Conservation (phyloP, 1,140 invertebrate species). For the Drosophila watanabei region DNA sequence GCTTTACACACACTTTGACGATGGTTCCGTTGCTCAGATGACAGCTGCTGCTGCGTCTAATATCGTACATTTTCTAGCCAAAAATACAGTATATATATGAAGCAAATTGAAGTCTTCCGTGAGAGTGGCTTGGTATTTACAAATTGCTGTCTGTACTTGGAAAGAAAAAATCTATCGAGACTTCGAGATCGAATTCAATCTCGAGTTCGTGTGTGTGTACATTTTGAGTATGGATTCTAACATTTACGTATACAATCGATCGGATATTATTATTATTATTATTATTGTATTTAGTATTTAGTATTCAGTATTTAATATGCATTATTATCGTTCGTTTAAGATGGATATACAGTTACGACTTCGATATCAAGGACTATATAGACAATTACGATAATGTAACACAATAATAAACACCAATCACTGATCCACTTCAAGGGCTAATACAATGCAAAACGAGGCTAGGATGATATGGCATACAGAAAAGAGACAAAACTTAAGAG, state of each 20-base stretch:
- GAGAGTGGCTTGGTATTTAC: conserved; percentile 48
- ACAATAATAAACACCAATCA: conserved; percentile 84
- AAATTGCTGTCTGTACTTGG: conserved; percentile 58
- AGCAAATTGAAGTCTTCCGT: conserved; percentile 55
- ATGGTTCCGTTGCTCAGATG: conserved; percentile 31
- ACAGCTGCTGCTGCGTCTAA: conserved; percentile 35
- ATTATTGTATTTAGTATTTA: conserved; percentile 34
- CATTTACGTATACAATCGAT: conserved; percentile 64
- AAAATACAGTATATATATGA: conserved; percentile 34
- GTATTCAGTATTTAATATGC: conserved; percentile 58
- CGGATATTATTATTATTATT: conserved; percentile 57
- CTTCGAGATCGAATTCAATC: conserved; percentile 6
- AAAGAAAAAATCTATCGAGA: conserved; percentile 37
- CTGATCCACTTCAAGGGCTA: conserved; percentile 80
- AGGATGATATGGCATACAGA: conserved; percentile 73
- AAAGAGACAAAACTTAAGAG: conserved; percentile 54
- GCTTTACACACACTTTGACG: conserved; percentile 60
- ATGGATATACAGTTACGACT: conserved; percentile 71
- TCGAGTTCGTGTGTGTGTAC: conserved; percentile 59
- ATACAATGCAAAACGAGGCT: conserved; percentile 73
- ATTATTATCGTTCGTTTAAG: conserved; percentile 72
- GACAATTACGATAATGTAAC: conserved; percentile 81
- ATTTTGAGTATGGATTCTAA: conserved; percentile 66
- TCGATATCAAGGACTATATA: conserved; percentile 81
- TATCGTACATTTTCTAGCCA: conserved; percentile 48